Evolutionary conservation across 2,797 vertebrate species (phyloP), one percentile per base, ranked within the genome.

Genomic region (Lacerta bilineata): DNA sequence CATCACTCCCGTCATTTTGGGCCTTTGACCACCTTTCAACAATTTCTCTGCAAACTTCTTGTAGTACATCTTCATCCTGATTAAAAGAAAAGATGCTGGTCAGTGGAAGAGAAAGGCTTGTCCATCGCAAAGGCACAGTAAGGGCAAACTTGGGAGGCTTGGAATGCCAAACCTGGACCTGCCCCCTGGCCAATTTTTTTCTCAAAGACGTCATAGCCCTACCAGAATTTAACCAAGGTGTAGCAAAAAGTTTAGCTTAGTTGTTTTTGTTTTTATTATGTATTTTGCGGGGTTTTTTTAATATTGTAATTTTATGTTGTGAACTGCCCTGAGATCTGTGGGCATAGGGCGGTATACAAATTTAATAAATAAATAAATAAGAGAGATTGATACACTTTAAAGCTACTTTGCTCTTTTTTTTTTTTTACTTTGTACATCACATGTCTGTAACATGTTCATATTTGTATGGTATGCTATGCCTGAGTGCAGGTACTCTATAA

Each of bases 61-160:
- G 97, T 66, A 98, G 89, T 0, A 96, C 93, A 89, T 98, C 98
- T 95, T 99, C 99, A 79, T 98, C 98, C 99, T 99, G 89, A 88
- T 84, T 75, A 94, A 69, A 89, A 87, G 93, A 50, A 92, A 90
- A 85, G 95, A 61, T 89, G 17, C 87, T 33, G 80, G 33, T 93
- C 80, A 94, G 85, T 8, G 80, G 33, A 36, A 69, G 33, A 43
- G 5, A 80, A 91, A 8, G 17, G 20, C 0, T 18, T 20, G 5
- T 27, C 84, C 80, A 86, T 80, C 59, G 69, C 17, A 80, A 68
- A 83, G 88, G 3, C 13, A 80, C n/a, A 39, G 23, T 17, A 41
- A 87, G 13, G 18, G 27, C 29, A 78, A 33, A 55, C 5, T 75
- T 50, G 10, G 27, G 10, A 75, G 36, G 10, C 59, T 64, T 66